These are phyloP conservation scores for Mirza zaza DNA, from an alignment of 2,113 vertebrate species.

Conservation along the genomic window DNA sequence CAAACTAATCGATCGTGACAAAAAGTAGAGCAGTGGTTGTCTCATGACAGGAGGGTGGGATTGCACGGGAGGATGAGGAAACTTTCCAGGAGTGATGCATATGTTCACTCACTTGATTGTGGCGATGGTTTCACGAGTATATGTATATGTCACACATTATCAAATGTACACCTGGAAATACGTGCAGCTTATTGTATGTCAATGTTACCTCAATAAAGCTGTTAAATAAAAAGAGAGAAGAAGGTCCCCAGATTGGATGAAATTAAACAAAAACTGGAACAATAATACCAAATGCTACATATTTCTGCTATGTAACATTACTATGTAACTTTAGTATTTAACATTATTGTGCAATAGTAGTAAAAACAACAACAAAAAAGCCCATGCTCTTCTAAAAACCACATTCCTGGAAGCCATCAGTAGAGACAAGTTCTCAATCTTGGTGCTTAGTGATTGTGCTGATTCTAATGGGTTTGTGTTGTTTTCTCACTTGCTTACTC, in stretches of 20 bases:
- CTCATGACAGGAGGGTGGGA: not conserved
- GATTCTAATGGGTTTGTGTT: not conserved
- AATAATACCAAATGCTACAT: not conserved
- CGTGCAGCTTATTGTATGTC: not conserved
- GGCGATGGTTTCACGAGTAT: constrained; percentile 18
- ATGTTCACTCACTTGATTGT: not conserved
- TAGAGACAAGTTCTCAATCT: not conserved
- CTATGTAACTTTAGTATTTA: not conserved
- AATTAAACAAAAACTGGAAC: not conserved
- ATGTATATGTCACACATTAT: constrained; percentile 31
- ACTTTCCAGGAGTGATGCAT: not conserved
- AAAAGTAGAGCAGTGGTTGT: not conserved
- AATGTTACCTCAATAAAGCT: constrained; percentile 39
- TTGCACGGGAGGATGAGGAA: not conserved
- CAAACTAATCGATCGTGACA: constrained; percentile 26
- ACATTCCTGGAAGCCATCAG: not conserved
- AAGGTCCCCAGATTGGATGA: not conserved
- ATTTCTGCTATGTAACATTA: not conserved
- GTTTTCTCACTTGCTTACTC: not conserved
- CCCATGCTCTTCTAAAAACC: not conserved
- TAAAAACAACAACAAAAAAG: not conserved
- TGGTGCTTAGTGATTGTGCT: not conserved
- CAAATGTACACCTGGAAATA: constrained; percentile 43
- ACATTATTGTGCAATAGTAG: not conserved
- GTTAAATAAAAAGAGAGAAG: constrained; percentile 23